A percentile compares a stretch with the other conserved stretches of the same genome.
These are phyloP conservation scores for Chorisops tibialis DNA, from an alignment of 2,888 invertebrate species.

Conservation along the genomic window DNA sequence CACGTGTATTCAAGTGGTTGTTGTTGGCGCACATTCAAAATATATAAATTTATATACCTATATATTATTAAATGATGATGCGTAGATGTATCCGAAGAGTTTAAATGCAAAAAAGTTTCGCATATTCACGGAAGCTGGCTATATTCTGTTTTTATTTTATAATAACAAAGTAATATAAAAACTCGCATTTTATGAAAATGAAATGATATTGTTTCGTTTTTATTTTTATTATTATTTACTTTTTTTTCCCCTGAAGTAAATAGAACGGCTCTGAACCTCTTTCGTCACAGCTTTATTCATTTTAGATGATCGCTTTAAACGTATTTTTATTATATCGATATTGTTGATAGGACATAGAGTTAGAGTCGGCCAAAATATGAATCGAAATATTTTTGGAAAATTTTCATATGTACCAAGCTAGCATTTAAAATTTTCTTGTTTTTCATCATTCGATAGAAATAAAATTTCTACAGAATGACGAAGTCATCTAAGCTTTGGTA, in stretches of 20 bases:
- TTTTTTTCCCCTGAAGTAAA: neutral
- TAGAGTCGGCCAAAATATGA: no score
- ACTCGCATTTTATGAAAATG: slow-evolving; percentile 30
- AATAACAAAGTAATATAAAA: slow-evolving; percentile 29
- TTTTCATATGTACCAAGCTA: no score
- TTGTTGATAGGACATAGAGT: neutral
- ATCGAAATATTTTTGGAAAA: no score
- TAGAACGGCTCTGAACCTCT: neutral
- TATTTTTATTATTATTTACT: neutral
- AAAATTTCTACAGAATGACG: no score
- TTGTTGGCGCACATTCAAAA: no score
- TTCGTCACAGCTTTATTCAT: slow-evolving; percentile 25
- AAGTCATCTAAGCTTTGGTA: no score
- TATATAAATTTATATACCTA: neutral
- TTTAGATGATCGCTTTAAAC: slow-evolving; percentile 29
- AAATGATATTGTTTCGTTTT: slow-evolving; percentile 27
- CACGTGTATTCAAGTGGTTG: no score
- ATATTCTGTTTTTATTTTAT: slow-evolving; percentile 19
- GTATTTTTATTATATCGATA: slow-evolving; percentile 17
- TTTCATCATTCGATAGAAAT: no score
- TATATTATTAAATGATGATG: neutral
- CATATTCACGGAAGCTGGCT: neutral
- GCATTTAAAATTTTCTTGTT: no score
- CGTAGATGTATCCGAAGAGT: neutral
- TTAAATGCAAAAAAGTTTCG: slow-evolving; percentile 15